These are phyloP conservation scores for Colletes gigas DNA, from an alignment of 1,140 invertebrate species.

Conservation along the genomic window DNA sequence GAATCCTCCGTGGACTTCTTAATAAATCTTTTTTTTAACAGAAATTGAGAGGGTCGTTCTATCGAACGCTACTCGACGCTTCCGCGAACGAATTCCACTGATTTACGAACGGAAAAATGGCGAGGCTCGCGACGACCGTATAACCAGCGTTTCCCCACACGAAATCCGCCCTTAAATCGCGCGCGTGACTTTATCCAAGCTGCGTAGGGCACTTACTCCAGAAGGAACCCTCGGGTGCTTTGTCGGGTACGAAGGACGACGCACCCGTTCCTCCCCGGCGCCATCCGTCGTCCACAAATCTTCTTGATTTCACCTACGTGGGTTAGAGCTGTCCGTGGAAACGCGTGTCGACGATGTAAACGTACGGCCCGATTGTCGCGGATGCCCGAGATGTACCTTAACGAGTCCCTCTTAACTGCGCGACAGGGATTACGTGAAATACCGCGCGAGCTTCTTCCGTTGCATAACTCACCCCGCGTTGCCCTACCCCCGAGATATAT, in stretches of 20 bases:
- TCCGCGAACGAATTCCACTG: not conserved
- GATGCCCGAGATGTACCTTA: constrained; percentile 22
- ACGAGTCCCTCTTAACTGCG: constrained; percentile 8
- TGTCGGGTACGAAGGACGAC: constrained; percentile 55
- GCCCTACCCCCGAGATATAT: not conserved
- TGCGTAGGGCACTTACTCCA: constrained; percentile 13
- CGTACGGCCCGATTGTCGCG: constrained; percentile 7
- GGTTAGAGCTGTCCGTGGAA: not conserved
- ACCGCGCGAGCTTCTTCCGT: constrained; percentile 10
- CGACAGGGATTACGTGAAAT: constrained; percentile 21
- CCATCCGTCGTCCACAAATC: constrained; percentile 56
- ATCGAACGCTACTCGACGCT: not conserved
- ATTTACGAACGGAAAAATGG: not conserved
- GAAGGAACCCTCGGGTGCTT: not conserved
- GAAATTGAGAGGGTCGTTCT: not conserved
- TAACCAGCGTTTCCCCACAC: constrained; percentile 41
- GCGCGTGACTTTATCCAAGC: constrained; percentile 48
- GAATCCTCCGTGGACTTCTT: not conserved
- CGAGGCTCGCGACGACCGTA: constrained; percentile 31
- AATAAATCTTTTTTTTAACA: not conserved
- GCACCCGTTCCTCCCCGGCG: constrained; percentile 21
- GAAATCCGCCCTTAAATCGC: constrained; percentile 66
- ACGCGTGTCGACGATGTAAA: constrained; percentile 25
- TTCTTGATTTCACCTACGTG: constrained; percentile 56
- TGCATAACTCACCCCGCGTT: constrained; percentile 1